Conservation (phyloP, 2,113 vertebrate species). For the Strix uralensis region DNA sequence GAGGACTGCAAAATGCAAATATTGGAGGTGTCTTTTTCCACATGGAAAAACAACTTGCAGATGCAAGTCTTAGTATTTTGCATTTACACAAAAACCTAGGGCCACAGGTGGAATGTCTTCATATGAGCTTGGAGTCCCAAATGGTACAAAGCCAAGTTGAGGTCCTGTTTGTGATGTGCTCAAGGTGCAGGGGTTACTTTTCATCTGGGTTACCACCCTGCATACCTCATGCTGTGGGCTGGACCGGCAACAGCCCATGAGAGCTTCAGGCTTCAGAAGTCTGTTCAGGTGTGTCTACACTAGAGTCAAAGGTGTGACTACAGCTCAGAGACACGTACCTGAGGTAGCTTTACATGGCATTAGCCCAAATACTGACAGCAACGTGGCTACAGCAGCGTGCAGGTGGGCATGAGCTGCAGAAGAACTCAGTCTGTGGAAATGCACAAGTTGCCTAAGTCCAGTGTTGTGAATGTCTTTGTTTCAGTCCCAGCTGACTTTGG, state of each 20-base stretch:
- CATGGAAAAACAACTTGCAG: not conserved
- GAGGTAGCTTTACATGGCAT: not conserved
- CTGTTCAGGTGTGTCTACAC: not conserved
- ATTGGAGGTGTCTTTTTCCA: not conserved
- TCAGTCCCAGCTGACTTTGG: not conserved
- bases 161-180: not conserved
- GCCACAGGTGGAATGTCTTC: not conserved
- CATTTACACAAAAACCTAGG: not conserved
- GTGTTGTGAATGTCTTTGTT: not conserved
- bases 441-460: not conserved
- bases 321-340: not conserved
- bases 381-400: not conserved
- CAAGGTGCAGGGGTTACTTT: not conserved
- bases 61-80: not conserved
- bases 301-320: not conserved
- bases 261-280: not conserved
- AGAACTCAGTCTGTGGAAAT: not conserved
- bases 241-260: not conserved
- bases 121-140: not conserved
- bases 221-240: not conserved
- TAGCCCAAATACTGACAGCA: not conserved
- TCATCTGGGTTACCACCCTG: not conserved
- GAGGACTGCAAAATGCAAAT: not conserved
- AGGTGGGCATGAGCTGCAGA: not conserved
- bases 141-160: not conserved